phyloP scores from a whole-genome alignment of 2,888 invertebrate species.

The Drosophila monieri region DNA sequence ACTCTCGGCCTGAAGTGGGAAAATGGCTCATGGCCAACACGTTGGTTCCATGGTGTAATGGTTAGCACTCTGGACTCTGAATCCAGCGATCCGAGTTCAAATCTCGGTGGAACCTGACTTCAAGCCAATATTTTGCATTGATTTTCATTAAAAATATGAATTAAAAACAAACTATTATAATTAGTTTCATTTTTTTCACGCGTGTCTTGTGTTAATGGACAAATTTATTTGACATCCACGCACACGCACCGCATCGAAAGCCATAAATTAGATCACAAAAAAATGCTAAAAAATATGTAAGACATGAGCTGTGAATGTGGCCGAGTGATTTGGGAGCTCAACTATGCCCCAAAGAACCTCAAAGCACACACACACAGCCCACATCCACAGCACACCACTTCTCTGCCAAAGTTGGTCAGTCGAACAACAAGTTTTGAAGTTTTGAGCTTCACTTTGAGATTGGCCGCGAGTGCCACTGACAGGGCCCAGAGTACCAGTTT shows the following conservation, averaged over 20 bases:
- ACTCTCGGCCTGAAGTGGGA: conserved; percentile 38
- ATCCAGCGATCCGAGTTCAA: conserved; percentile 85
- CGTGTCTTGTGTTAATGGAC: conserved; percentile 34
- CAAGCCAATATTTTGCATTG: conserved; percentile 1
- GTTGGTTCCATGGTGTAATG: conserved; percentile 84
- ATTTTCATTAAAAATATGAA: neutral
- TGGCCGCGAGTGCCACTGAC: conserved; percentile 1
- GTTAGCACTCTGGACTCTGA: conserved; percentile 84
- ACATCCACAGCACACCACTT: neutral
- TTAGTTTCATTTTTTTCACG: conserved; percentile 1
- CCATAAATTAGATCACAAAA: conserved; percentile 60
- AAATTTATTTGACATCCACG: conserved; percentile 45
- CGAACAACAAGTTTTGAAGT: conserved; percentile 20
- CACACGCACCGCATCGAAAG: conserved; percentile 55
- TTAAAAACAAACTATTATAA: neutral
- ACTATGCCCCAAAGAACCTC: conserved; percentile 20
- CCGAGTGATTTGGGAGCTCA: conserved; percentile 5
- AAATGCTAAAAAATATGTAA: conserved; percentile 49
- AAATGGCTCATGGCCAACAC: conserved; percentile 39
- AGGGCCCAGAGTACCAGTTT: too few relatives aligned
- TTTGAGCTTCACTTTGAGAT: conserved; percentile 6
- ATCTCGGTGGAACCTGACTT: conserved; percentile 84
- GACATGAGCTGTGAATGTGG: conserved; percentile 3
- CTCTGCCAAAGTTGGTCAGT: conserved; percentile 17
- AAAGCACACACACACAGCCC: conserved; percentile 22